Conservation (phyloP, 2,888 invertebrate species). For the Arge pagana region DNA sequence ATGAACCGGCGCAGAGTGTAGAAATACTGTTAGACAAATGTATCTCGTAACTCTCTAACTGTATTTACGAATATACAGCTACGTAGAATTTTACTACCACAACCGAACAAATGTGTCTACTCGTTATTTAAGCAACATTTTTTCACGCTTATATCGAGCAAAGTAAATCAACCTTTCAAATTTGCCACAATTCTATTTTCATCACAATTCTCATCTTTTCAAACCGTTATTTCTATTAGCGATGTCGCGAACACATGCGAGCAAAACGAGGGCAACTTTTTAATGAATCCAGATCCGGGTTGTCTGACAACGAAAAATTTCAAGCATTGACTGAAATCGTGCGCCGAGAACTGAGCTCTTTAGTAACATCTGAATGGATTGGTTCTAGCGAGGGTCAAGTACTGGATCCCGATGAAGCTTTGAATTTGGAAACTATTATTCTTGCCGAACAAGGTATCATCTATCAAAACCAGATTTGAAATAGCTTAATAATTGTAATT, state of each 20-base stretch:
- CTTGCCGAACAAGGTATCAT: constrained; percentile 46
- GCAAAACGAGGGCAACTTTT: constrained; percentile 48
- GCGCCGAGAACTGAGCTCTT: constrained; percentile 43
- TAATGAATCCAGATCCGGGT: constrained; percentile 38
- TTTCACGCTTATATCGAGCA: no score
- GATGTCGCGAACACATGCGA: constrained; percentile 47
- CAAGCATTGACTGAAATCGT: constrained; percentile 44
- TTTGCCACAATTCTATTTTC: no score
- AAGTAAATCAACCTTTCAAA: no score
- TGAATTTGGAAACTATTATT: constrained; percentile 42
- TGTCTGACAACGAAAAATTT: constrained; percentile 34
- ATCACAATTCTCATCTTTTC: neutral
- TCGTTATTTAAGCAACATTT: no score
- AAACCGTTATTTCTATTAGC: constrained; percentile 34
- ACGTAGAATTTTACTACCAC: no score
- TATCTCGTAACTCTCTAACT: no score
- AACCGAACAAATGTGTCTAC: no score
- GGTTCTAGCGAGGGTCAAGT: constrained; percentile 19
- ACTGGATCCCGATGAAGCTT: constrained; percentile 40
- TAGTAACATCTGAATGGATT: constrained; percentile 34
- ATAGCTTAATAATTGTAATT: constrained; percentile 8
- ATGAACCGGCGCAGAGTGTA: constrained; percentile 7
- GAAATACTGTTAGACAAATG: no score
- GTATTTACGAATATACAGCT: no score
- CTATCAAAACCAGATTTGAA: neutral